A percentile compares a stretch with the other conserved stretches of the same genome.
phyloP scores from a whole-genome alignment of 1,140 invertebrate genomes.

The Patella vulgata region DNA sequence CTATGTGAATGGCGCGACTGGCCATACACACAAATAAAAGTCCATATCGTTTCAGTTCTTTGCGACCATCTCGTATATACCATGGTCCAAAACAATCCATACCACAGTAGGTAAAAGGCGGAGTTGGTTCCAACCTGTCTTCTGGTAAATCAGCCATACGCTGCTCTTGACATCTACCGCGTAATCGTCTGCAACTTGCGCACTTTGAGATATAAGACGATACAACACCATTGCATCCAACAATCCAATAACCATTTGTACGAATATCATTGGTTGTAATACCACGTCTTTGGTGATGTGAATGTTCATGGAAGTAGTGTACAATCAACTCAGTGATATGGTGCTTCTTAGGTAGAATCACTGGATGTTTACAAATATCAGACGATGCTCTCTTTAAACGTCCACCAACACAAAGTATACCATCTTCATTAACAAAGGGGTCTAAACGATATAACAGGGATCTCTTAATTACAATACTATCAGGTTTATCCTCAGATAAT shows the following conservation, averaged over 20 bases:
- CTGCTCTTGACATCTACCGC: constrained; percentile 5
- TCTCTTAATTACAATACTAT: no score
- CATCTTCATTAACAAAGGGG: constrained; percentile 15
- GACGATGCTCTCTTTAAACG: constrained; percentile 3
- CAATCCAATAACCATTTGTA: constrained; percentile 13
- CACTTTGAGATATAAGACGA: constrained; percentile 3
- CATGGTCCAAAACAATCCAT: constrained; percentile 25
- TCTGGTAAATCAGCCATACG: constrained; percentile 32
- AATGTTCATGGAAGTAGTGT: constrained; percentile 10
- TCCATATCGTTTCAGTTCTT: constrained; percentile 23
- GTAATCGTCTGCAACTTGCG: constrained; percentile 8
- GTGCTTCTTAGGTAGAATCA: constrained; percentile 15
- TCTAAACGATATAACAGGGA: background rate
- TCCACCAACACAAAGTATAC: constrained; percentile 19
- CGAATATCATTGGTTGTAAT: constrained; percentile 5
- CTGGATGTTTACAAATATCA: constrained; percentile 13
- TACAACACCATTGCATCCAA: constrained; percentile 6
- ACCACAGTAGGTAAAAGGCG: constrained; percentile 29
- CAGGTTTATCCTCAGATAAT: no score
- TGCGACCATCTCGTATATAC: constrained; percentile 29
- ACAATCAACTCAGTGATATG: constrained; percentile 22
- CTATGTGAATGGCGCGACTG: constrained; percentile 47
- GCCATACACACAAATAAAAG: constrained; percentile 24
- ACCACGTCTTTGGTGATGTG: constrained; percentile 15
- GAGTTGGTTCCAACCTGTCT: constrained; percentile 19